Evolutionary conservation across 1,140 invertebrate species (phyloP).

Genomic region (Stegodyphus mimosarum): DNA sequence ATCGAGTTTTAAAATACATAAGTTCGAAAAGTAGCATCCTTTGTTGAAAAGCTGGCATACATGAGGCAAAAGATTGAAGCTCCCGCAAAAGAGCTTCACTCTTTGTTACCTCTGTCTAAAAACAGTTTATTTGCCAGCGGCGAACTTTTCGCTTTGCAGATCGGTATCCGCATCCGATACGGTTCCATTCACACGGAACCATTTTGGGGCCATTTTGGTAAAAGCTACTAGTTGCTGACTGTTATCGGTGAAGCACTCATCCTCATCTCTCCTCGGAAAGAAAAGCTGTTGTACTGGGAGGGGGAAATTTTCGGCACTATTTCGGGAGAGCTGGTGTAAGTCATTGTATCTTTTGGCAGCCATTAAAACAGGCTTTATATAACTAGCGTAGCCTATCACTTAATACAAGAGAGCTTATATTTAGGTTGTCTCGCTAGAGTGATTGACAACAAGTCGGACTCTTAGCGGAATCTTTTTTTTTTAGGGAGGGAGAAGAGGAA

Average conservation of each 20-base stretch:
- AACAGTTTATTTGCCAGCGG: constrained; percentile 8
- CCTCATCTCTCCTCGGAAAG: background rate
- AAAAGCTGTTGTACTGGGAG: background rate
- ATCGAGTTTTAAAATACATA: too few relatives aligned
- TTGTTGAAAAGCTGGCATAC: background rate
- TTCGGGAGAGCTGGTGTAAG: background rate
- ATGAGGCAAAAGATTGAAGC: background rate
- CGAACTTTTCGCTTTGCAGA: constrained; percentile 6
- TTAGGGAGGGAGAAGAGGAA: background rate
- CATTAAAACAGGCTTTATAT: background rate
- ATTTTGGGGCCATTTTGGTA: constrained; percentile 29
- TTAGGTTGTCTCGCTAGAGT: background rate
- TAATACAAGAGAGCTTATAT: background rate
- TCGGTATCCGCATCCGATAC: background rate
- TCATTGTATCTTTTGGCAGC: background rate
- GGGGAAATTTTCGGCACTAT: background rate
- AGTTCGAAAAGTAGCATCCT: too few relatives aligned
- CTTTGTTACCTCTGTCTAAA: constrained; percentile 9
- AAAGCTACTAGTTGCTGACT: constrained; percentile 39
- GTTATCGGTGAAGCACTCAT: background rate
- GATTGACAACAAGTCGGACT: background rate
- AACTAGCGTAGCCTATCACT: background rate
- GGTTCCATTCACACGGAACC: constrained; percentile 19
- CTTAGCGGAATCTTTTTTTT: background rate
- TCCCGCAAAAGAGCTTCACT: constrained; percentile 10